Percentiles rank a stretch among this genome's conserved stretches.
phyloP scores from a whole-genome alignment of 2,113 vertebrate species.

The Eleginops maclovinus region DNA sequence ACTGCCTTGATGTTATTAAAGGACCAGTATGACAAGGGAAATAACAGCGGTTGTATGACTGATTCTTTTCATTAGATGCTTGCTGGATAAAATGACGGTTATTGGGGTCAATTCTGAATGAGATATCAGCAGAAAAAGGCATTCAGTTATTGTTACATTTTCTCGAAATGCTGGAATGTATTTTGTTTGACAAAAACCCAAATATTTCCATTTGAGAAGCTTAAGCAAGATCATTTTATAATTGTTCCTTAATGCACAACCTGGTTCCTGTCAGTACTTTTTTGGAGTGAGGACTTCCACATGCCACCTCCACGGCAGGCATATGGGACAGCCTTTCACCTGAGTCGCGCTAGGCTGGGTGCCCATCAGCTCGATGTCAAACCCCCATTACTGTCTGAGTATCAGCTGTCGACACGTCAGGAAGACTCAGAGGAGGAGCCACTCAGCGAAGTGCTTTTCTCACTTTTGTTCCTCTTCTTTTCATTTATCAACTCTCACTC shows the following conservation, averaged over 20 bases:
- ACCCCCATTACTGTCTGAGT: slow-evolving; percentile 60
- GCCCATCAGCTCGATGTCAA: slow-evolving; percentile 66
- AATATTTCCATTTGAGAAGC: neutral
- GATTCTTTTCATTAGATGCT: neutral
- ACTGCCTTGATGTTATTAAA: slow-evolving; percentile 69
- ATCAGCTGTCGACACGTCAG: slow-evolving; percentile 67
- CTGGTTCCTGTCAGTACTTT: slow-evolving; percentile 19
- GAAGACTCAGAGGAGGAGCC: slow-evolving; percentile 53
- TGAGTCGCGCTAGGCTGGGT: slow-evolving; percentile 41
- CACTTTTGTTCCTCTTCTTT: slow-evolving; percentile 68
- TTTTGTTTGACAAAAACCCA: neutral
- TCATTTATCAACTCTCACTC: slow-evolving; percentile 64
- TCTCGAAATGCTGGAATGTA: too few relatives aligned
- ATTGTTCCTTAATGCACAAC: neutral
- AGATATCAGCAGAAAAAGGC: too few relatives aligned
- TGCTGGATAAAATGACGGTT: too few relatives aligned
- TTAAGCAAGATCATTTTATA: neutral
- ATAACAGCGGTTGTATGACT: slow-evolving; percentile 5
- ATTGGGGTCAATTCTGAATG: too few relatives aligned
- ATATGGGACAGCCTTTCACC: slow-evolving; percentile 49
- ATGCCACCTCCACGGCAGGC: slow-evolving; percentile 33
- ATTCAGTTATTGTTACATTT: too few relatives aligned
- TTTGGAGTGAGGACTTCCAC: neutral
- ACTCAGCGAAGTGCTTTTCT: slow-evolving; percentile 52
- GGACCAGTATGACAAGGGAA: slow-evolving; percentile 21